phyloP scores from a whole-genome alignment of 2,888 invertebrate species.

The Deilephila porcellus region DNA sequence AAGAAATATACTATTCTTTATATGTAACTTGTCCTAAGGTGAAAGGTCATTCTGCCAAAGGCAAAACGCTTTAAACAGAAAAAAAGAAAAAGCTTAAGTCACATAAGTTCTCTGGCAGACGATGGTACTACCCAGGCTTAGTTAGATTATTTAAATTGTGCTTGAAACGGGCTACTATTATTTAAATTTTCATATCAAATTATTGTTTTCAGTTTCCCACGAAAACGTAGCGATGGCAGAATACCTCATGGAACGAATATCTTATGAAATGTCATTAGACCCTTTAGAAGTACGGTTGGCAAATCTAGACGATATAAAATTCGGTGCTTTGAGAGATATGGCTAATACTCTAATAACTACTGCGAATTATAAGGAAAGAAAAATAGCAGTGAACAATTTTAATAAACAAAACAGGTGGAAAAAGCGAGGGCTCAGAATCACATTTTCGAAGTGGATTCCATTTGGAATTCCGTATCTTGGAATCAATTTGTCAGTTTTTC shows the following conservation, averaged over 20 bases:
- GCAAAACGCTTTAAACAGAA: too few relatives aligned
- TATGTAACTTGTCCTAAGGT: not conserved
- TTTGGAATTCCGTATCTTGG: slow-evolving; percentile 50
- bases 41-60: not conserved
- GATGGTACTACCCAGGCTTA: not conserved
- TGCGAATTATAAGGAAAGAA: slow-evolving; percentile 80
- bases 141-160: too few relatives aligned
- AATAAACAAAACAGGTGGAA: slow-evolving; percentile 88
- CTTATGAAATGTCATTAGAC: slow-evolving; percentile 79
- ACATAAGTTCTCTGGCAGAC: too few relatives aligned
- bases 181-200: not conserved
- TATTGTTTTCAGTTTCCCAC: slow-evolving; percentile 63
- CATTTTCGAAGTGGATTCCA: slow-evolving; percentile 83
- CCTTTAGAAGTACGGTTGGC: slow-evolving; percentile 80
- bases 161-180: too few relatives aligned
- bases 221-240: slow-evolving; percentile 84
- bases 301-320: slow-evolving; percentile 69
- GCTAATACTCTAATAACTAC: slow-evolving; percentile 78
- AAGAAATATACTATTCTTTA: not conserved
- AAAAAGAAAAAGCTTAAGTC: too few relatives aligned
- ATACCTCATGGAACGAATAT: slow-evolving; percentile 86
- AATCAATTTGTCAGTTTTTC: slow-evolving; percentile 85
- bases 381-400: slow-evolving; percentile 75
- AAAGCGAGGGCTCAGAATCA: slow-evolving; percentile 86
- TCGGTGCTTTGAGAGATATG: slow-evolving; percentile 68